These are phyloP conservation scores for Piscicola geometra DNA, from an alignment of 2,888 invertebrate species.

Conservation along the genomic window DNA sequence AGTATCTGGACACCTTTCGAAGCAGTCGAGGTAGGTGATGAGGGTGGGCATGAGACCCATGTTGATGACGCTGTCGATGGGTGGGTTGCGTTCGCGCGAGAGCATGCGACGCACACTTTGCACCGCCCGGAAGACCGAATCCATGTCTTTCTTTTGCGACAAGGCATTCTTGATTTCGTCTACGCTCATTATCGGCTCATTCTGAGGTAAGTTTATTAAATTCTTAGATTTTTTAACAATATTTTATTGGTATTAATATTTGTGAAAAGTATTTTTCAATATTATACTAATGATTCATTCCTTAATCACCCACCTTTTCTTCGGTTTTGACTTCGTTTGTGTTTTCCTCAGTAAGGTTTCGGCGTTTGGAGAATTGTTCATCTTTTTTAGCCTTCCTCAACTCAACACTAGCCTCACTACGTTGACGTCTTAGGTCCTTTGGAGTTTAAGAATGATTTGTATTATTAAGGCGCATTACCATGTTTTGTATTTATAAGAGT, in stretches of 20 bases:
- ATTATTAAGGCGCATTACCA: neutral
- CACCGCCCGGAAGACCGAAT: constrained; percentile 67
- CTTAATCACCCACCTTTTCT: constrained; percentile 42
- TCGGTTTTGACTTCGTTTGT: constrained; percentile 52
- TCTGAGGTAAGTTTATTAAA: neutral
- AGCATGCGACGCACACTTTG: constrained; percentile 80
- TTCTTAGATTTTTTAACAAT: neutral
- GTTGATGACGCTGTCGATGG: constrained; percentile 77
- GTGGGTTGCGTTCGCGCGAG: constrained; percentile 82
- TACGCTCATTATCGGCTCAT: constrained; percentile 58
- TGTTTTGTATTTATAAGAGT: neutral
- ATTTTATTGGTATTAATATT: neutral
- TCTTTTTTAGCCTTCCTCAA: constrained; percentile 87
- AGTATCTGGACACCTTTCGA: constrained; percentile 65
- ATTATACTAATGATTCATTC: neutral
- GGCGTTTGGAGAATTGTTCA: constrained; percentile 82
- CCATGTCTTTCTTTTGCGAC: constrained; percentile 66
- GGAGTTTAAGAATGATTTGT: neutral
- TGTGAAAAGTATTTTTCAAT: neutral
- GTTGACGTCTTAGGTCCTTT: constrained; percentile 79
- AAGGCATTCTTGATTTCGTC: constrained; percentile 66
- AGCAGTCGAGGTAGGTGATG: constrained; percentile 69
- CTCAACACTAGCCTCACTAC: constrained; percentile 82
- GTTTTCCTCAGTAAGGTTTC: constrained; percentile 68
- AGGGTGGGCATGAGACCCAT: constrained; percentile 78